Percentiles rank a stretch among this genome's conserved stretches.
These are phyloP conservation scores for Heliconius congener DNA, from an alignment of 1,140 invertebrate genomes.

Conservation along the genomic window DNA sequence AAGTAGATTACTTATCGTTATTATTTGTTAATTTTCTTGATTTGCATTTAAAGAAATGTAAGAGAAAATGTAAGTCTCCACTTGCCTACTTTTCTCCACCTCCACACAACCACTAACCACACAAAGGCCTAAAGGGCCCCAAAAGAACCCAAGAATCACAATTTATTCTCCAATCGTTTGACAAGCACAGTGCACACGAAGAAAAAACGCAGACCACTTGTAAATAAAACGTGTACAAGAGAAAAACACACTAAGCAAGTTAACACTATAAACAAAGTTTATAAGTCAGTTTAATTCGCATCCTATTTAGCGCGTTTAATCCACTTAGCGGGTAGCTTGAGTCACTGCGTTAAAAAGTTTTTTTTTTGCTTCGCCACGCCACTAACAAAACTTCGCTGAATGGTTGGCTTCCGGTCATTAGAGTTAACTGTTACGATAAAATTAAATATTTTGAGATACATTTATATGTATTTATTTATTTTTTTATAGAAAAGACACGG, in stretches of 20 bases:
- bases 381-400: slow-evolving; percentile 14
- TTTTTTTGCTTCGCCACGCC: slow-evolving; percentile 1
- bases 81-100: too few species aligned
- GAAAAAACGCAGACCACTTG: background rate
- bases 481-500: background rate
- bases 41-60: too few species aligned
- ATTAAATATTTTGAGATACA: background rate
- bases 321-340: slow-evolving; percentile 10
- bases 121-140: too few species aligned
- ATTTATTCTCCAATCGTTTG: too few species aligned
- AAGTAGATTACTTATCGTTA: too few species aligned
- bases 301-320: slow-evolving; percentile 19
- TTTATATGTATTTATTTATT: background rate
- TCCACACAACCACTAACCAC: too few species aligned
- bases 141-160: too few species aligned
- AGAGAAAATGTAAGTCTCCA: too few species aligned
- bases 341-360: slow-evolving; percentile 3
- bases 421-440: slow-evolving; percentile 5
- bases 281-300: slow-evolving; percentile 18
- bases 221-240: background rate
- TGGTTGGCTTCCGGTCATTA: slow-evolving; percentile 4
- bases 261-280: slow-evolving; percentile 9
- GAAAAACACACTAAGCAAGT: slow-evolving; percentile 11
- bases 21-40: too few species aligned
- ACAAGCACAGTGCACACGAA: background rate